A percentile compares a stretch with the other conserved stretches of the same genome.
Conservation (phyloP, 1,140 invertebrate genomes). For the Trachymyrmex septentrionalis region DNA sequence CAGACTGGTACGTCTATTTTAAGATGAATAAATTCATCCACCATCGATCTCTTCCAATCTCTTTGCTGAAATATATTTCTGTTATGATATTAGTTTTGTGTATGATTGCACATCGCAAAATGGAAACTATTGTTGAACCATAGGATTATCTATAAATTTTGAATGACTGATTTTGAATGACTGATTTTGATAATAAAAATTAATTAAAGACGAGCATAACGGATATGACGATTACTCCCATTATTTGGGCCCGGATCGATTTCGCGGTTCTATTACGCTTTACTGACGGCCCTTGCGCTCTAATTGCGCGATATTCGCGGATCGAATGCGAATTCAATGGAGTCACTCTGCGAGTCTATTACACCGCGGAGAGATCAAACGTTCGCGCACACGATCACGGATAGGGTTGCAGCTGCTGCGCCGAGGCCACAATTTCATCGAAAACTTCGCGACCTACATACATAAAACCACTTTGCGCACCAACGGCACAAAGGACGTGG, state of each 20-base stretch:
- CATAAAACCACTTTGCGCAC: slow-evolving; percentile 61
- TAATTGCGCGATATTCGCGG: slow-evolving; percentile 53
- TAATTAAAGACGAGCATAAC: slow-evolving; percentile 50
- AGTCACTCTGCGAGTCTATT: slow-evolving; percentile 63
- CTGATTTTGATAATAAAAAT: slow-evolving; percentile 53
- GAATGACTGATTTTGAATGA: background rate
- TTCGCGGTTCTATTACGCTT: slow-evolving; percentile 35
- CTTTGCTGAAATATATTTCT: slow-evolving; percentile 8
- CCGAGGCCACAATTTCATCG: slow-evolving; percentile 58
- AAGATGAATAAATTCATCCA: background rate
- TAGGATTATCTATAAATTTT: slow-evolving; percentile 38
- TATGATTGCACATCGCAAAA: background rate
- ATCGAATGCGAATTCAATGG: slow-evolving; percentile 54
- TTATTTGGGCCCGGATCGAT: slow-evolving; percentile 43
- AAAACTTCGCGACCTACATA: slow-evolving; percentile 65
- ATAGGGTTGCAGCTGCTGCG: slow-evolving; percentile 37
- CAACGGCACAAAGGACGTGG: slow-evolving; percentile 50
- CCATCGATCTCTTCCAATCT: background rate
- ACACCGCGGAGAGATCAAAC: slow-evolving; percentile 59
- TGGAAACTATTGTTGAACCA: background rate
- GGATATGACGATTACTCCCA: slow-evolving; percentile 54
- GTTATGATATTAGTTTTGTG: background rate
- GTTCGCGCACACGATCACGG: slow-evolving; percentile 43
- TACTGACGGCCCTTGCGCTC: slow-evolving; percentile 25
- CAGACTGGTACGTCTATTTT: background rate